phyloP scores from a whole-genome alignment of 2,888 invertebrate species.

The Lasioglossum leucozonium region DNA sequence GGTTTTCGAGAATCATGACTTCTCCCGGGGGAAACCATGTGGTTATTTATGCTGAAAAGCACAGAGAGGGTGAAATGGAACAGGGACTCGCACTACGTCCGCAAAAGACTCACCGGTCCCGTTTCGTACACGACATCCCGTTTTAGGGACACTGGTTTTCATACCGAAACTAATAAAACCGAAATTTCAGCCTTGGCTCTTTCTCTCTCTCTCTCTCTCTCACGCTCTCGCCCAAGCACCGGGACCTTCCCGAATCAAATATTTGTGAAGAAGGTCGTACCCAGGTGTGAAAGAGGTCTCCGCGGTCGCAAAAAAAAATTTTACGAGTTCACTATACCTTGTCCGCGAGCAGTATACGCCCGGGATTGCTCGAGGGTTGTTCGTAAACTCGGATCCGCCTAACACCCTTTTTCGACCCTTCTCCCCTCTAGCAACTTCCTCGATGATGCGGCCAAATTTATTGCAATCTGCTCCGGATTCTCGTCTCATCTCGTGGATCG shows the following conservation, averaged over 20 bases:
- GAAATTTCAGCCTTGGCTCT: neutral
- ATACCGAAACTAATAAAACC: conserved; percentile 3
- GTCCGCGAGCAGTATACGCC: neutral
- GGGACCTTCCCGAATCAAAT: conserved; percentile 1
- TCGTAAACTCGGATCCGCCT: neutral
- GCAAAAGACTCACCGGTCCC: neutral
- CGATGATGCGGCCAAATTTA: neutral
- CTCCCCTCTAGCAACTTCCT: neutral
- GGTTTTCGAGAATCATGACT: neutral
- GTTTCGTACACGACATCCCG: conserved; percentile 1
- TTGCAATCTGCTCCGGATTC: conserved; percentile 5
- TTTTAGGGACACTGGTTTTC: neutral
- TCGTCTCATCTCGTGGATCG: neutral
- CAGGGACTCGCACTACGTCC: neutral
- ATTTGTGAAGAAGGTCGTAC: conserved; percentile 9
- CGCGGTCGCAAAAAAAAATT: conserved; percentile 5
- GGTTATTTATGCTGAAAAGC: neutral
- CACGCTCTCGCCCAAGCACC: too few relatives aligned
- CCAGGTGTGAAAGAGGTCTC: conserved; percentile 3
- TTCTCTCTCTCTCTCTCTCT: too few relatives aligned
- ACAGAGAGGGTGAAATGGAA: neutral
- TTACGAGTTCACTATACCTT: conserved; percentile 1
- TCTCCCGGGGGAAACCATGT: neutral
- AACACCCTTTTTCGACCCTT: neutral
- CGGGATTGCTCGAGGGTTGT: conserved; percentile 7